Evolutionary conservation across 1,140 invertebrate genomes (phyloP).

Genomic region (Chionoecetes opilio): DNA sequence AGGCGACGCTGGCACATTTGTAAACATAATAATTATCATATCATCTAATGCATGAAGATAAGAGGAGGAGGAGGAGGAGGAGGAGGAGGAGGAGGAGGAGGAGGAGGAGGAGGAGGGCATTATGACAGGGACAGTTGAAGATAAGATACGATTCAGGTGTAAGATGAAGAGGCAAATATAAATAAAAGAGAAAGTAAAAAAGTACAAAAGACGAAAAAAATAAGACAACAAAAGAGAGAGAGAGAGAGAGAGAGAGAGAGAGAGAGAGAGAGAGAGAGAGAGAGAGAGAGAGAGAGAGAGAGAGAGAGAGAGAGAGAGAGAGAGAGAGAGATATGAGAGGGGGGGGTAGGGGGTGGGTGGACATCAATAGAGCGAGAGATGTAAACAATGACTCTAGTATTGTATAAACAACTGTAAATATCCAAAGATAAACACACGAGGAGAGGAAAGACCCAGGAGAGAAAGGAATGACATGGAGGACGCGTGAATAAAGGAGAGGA

Average conservation of each 20-base stretch:
- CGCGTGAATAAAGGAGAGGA: no score
- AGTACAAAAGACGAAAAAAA: neutral
- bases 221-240: neutral
- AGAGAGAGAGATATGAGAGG: no score
- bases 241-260: neutral
- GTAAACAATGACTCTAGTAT: neutral
- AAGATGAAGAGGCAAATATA: neutral
- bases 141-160: neutral
- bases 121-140: neutral
- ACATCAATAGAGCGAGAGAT: neutral
- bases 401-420: conserved; percentile 6
- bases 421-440: neutral
- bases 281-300: conserved; percentile 27
- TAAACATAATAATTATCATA: conserved; percentile 12
- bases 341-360: neutral
- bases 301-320: neutral
- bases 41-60: neutral
- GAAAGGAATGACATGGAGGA: no score
- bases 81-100: conserved; percentile 1
- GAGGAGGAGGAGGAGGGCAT: neutral
- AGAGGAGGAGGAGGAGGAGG: neutral
- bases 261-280: neutral
- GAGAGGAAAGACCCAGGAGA: neutral
- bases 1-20: neutral
- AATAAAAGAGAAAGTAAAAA: neutral